Evolutionary conservation across 2,888 invertebrate species (phyloP).

Genomic region (Sussaba pulchella): DNA sequence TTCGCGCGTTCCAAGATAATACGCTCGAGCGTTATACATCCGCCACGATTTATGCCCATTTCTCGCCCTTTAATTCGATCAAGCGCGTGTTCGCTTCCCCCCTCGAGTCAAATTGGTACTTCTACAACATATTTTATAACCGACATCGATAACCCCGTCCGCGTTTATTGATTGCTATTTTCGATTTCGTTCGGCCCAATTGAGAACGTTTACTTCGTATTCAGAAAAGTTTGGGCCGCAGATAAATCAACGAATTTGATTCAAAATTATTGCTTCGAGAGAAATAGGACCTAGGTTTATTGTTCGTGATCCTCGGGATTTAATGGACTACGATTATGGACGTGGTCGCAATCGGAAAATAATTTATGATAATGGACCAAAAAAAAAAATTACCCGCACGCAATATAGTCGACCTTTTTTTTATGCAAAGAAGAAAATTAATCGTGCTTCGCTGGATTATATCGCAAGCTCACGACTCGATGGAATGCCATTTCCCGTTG

Average conservation of each 20-base stretch:
- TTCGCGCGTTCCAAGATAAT: conserved; percentile 50
- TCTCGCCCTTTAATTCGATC: conserved; percentile 59
- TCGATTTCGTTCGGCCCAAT: conserved; percentile 35
- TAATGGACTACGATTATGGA: background rate
- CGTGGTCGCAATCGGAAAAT: background rate
- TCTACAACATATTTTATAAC: conserved; percentile 23
- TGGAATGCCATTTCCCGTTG: conserved; percentile 29
- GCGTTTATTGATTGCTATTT: conserved; percentile 38
- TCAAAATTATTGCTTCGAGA: background rate
- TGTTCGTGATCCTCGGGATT: background rate
- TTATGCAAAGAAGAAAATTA: too few relatives aligned
- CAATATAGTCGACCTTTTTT: too few relatives aligned
- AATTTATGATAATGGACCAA: background rate
- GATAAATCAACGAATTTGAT: background rate
- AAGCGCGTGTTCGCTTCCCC: conserved; percentile 28
- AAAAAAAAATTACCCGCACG: too few relatives aligned
- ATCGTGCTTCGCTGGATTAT: too few relatives aligned
- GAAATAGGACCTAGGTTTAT: background rate
- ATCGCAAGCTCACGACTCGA: background rate
- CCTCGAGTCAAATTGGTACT: conserved; percentile 54
- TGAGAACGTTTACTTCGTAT: conserved; percentile 5
- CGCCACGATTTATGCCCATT: conserved; percentile 55
- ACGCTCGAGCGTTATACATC: conserved; percentile 44
- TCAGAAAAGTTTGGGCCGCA: background rate
- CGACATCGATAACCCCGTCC: conserved; percentile 13